These are phyloP conservation scores for Pseudoips prasinana DNA, from an alignment of 2,888 invertebrate species.

Conservation along the genomic window DNA sequence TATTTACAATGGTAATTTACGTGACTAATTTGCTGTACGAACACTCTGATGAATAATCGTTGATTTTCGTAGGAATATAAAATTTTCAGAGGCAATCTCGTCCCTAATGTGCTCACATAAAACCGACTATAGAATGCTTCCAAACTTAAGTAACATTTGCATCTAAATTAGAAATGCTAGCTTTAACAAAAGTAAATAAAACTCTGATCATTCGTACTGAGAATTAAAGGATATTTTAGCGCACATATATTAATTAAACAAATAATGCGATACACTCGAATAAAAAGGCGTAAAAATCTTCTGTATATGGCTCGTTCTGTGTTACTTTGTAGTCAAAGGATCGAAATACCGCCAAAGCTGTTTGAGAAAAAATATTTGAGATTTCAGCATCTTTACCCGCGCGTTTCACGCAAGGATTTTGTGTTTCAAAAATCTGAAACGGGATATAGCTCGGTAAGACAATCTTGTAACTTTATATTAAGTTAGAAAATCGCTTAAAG, in stretches of 20 bases:
- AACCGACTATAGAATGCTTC: conserved; percentile 23
- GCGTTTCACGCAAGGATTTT: background rate
- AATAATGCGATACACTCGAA: conserved; percentile 7
- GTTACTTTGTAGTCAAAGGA: background rate
- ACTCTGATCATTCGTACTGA: conserved; percentile 11
- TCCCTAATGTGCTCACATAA: conserved; percentile 21
- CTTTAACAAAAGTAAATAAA: conserved; percentile 16
- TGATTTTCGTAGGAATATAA: conserved; percentile 37
- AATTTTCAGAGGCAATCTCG: conserved; percentile 36
- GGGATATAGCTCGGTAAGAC: conserved; percentile 43
- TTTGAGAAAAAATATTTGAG: background rate
- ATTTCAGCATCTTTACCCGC: no score
- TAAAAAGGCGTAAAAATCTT: background rate
- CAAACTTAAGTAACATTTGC: conserved; percentile 29
- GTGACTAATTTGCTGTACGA: conserved; percentile 49
- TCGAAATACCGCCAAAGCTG: background rate
- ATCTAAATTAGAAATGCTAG: conserved; percentile 30
- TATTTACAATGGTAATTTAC: conserved; percentile 62
- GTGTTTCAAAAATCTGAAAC: no score
- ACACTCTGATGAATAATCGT: conserved; percentile 44
- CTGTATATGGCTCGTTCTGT: background rate
- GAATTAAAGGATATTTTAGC: conserved; percentile 11
- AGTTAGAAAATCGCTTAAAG: conserved; percentile 66
- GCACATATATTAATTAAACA: conserved; percentile 8
- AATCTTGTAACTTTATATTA: conserved; percentile 68